Conservation (phyloP, 2,888 invertebrate species). For the Camptogramma bilineatum region DNA sequence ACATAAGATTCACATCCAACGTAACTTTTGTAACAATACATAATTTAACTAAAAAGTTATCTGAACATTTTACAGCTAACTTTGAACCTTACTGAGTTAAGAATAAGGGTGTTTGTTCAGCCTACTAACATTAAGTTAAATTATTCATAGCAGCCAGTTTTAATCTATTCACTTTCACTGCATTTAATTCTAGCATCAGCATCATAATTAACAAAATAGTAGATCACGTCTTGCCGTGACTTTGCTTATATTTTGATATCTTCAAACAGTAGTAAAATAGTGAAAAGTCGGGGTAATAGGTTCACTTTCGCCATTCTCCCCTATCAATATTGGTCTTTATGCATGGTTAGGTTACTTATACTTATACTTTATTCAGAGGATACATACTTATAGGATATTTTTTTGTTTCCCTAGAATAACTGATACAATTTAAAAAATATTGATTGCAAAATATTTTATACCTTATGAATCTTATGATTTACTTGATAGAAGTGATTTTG, state of each 20-base stretch:
- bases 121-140: constrained; percentile 6
- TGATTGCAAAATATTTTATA: too few species aligned
- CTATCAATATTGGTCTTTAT: background rate
- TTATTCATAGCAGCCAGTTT: constrained; percentile 23
- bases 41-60: constrained; percentile 22
- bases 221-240: background rate
- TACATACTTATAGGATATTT: too few species aligned
- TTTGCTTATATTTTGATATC: background rate
- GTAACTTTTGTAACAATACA: constrained; percentile 16
- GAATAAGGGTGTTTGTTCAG: constrained; percentile 18
- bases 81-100: background rate
- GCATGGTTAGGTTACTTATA: too few species aligned
- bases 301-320: background rate
- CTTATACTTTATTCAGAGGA: too few species aligned
- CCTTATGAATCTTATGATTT: background rate
- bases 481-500: background rate
- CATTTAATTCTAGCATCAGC: constrained; percentile 19
- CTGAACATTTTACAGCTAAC: constrained; percentile 2
- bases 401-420: too few species aligned
- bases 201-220: constrained; percentile 6
- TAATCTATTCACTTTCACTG: constrained; percentile 32
- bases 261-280: background rate
- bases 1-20: constrained; percentile 20
- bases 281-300: background rate
- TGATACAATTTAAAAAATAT: too few species aligned